phyloP scores from a whole-genome alignment of 2,113 vertebrate species.

The Sinocyclocheilus anshuiensis region DNA sequence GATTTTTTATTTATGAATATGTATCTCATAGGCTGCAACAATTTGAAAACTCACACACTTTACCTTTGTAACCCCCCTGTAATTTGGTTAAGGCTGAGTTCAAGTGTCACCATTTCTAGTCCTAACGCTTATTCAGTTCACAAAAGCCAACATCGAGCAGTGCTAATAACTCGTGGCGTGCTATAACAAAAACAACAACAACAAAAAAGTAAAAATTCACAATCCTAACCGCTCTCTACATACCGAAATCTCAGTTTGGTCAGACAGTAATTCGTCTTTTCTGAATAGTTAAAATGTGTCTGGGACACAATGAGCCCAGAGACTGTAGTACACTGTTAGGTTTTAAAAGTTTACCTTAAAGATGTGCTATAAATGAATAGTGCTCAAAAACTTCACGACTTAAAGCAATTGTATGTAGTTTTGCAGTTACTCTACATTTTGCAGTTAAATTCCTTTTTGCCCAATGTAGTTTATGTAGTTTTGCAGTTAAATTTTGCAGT shows the following conservation, averaged over 20 bases:
- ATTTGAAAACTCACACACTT: too few relatives aligned
- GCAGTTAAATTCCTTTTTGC: too few relatives aligned
- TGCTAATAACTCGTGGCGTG: background rate
- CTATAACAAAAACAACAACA: too few relatives aligned
- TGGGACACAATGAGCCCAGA: background rate
- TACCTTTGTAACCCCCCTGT: too few relatives aligned
- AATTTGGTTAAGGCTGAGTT: too few relatives aligned
- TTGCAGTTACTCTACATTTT: too few relatives aligned
- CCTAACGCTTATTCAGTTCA: background rate
- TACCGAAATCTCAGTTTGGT: background rate
- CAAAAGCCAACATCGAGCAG: background rate
- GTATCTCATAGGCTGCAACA: too few relatives aligned
- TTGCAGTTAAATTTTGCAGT: too few relatives aligned
- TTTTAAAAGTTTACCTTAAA: background rate
- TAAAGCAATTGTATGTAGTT: background rate
- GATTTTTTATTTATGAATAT: too few relatives aligned
- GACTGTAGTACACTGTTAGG: background rate
- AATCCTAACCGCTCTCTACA: background rate
- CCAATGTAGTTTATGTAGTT: too few relatives aligned
- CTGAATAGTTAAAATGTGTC: background rate
- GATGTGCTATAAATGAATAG: background rate
- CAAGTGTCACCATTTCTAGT: background rate
- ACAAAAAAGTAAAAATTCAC: background rate
- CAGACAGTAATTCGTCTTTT: background rate
- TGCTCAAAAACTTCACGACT: background rate